phyloP scores from a whole-genome alignment of 2,888 invertebrate genomes.

The Kuschelorhynchus macadamiae region DNA sequence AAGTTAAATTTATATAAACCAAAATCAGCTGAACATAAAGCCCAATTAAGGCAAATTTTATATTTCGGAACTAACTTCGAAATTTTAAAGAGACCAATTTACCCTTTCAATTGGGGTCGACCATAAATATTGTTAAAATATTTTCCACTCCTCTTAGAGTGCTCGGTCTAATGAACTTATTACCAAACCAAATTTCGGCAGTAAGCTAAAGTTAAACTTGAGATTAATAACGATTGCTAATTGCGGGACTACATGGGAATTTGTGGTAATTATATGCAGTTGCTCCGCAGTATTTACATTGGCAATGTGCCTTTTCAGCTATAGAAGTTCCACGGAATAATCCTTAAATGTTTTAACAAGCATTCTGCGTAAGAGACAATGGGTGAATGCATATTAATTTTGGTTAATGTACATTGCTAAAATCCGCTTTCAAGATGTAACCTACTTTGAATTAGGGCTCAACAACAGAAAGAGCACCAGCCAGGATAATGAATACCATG shows the following conservation, averaged over 20 bases:
- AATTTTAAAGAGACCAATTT: slow-evolving; percentile 14
- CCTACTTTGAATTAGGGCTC: too few species aligned
- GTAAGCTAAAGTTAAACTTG: slow-evolving; percentile 37
- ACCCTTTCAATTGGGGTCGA: slow-evolving; percentile 4
- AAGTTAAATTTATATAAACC: too few species aligned
- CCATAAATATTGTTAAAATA: slow-evolving; percentile 23
- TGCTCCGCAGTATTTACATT: slow-evolving; percentile 40
- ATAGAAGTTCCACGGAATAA: slow-evolving; percentile 25
- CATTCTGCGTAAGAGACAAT: slow-evolving; percentile 35
- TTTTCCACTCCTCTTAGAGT: background rate
- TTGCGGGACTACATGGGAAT: slow-evolving; percentile 47
- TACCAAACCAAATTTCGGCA: slow-evolving; percentile 46
- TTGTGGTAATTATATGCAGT: slow-evolving; percentile 50
- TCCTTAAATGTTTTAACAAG: slow-evolving; percentile 40
- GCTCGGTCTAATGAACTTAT: slow-evolving; percentile 30
- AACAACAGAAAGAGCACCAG: too few species aligned
- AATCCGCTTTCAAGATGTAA: too few species aligned
- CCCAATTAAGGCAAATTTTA: background rate
- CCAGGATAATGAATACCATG: too few species aligned
- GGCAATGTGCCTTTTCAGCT: slow-evolving; percentile 41
- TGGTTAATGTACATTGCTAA: too few species aligned
- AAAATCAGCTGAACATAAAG: too few species aligned
- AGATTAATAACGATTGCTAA: slow-evolving; percentile 44
- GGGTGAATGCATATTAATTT: background rate
- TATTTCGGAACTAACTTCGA: background rate